Evolutionary conservation across 2,113 vertebrate genomes (phyloP).

Genomic region (Campylorhamphus procurvoides): DNA sequence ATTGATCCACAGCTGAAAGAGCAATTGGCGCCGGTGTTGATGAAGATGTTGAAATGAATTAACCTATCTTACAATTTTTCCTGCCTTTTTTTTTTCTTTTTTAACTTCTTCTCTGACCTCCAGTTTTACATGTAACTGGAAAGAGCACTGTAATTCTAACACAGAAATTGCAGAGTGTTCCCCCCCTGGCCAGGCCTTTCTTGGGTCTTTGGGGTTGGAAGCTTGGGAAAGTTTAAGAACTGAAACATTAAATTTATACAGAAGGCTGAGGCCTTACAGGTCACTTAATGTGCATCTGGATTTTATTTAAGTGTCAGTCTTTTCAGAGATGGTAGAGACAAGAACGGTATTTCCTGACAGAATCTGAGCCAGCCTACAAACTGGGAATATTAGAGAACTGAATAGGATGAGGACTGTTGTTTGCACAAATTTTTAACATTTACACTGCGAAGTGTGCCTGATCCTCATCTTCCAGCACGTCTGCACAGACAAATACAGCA

Average conservation of each 20-base stretch:
- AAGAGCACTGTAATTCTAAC: background rate
- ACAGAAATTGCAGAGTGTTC: background rate
- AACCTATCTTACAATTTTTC: background rate
- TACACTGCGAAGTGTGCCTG: background rate
- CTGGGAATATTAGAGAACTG: background rate
- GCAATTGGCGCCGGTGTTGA: constrained; percentile 64
- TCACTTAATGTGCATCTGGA: background rate
- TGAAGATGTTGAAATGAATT: constrained; percentile 74
- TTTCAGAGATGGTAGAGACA: background rate
- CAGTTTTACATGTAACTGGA: background rate
- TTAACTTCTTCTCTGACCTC: background rate
- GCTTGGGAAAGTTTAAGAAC: background rate
- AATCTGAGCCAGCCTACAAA: background rate
- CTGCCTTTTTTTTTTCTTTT: background rate
- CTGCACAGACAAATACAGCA: background rate
- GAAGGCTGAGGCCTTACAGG: background rate
- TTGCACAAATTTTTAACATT: background rate
- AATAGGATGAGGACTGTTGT: background rate
- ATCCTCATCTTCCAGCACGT: background rate
- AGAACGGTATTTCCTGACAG: background rate
- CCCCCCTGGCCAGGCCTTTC: background rate
- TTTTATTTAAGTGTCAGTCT: constrained; percentile 8
- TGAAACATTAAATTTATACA: background rate
- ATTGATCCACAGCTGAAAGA: constrained; percentile 64
- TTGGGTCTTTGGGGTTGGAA: background rate